phyloP scores from a whole-genome alignment of 1,140 invertebrate genomes.

The Drosophila kepulauana region DNA sequence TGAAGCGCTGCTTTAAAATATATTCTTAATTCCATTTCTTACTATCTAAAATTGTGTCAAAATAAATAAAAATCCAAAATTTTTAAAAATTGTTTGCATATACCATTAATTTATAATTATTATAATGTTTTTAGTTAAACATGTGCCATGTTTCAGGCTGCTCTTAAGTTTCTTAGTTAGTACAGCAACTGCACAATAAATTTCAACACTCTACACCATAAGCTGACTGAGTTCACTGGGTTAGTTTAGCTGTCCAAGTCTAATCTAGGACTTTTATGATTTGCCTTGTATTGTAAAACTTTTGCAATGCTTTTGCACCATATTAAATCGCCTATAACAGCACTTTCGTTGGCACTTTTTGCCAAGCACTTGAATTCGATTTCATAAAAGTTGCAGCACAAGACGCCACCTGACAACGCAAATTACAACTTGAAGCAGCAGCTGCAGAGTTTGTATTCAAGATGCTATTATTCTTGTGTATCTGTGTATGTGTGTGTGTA shows the following conservation, averaged over 20 bases:
- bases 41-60: too few relatives aligned
- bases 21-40: too few relatives aligned
- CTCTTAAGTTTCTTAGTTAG: background rate
- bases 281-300: too few relatives aligned
- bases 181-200: background rate
- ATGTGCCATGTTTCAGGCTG: background rate
- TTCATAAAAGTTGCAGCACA: slow-evolving; percentile 1
- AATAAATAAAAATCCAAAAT: too few relatives aligned
- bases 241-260: background rate
- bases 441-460: background rate
- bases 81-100: too few relatives aligned
- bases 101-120: too few relatives aligned
- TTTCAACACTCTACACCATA: background rate
- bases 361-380: background rate
- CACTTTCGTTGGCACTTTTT: background rate
- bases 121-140: too few relatives aligned
- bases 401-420: background rate
- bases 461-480: slow-evolving; percentile 11
- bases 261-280: too few relatives aligned
- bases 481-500: too few relatives aligned
- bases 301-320: too few relatives aligned
- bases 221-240: background rate
- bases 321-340: background rate
- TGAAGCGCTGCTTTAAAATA: too few relatives aligned
- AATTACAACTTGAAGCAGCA: slow-evolving; percentile 9